Evolutionary conservation across 2,113 vertebrate species (phyloP).

Genomic region (Uropsilus gracilis): DNA sequence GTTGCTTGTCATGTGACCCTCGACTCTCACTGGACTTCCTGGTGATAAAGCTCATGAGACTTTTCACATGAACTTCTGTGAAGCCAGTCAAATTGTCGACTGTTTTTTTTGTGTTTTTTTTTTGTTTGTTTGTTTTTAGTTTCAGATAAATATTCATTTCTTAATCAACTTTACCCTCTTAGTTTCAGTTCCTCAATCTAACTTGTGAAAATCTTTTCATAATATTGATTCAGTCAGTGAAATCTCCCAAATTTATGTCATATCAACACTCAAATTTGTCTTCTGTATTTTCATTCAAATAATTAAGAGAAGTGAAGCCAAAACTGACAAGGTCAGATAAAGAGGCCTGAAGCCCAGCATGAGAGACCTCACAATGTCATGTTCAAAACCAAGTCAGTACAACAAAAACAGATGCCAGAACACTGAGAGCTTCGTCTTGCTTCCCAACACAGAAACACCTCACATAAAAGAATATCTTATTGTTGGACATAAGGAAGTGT

Average conservation of each 20-base stretch:
- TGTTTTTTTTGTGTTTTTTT: no score
- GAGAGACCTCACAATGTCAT: not conserved
- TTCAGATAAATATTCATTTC: not conserved
- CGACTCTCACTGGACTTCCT: not conserved
- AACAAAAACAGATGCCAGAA: not conserved
- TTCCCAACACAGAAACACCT: not conserved
- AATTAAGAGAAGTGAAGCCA: not conserved
- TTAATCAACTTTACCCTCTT: not conserved
- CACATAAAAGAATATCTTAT: not conserved
- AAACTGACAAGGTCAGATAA: not conserved
- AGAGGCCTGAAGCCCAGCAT: not conserved
- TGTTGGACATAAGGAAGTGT: not conserved
- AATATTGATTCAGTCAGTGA: not conserved
- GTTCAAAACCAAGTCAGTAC: not conserved
- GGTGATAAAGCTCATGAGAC: constrained; percentile 2
- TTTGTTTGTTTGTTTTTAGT: no score
- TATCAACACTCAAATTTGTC: not conserved
- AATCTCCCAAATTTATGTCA: not conserved
- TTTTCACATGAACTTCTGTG: constrained; percentile 50
- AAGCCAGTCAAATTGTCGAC: not conserved
- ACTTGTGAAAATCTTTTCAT: not conserved
- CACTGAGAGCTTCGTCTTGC: not conserved
- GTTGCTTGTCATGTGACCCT: not conserved
- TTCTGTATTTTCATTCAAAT: not conserved
- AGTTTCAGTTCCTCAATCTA: not conserved